Percentiles rank a stretch among this genome's conserved stretches.
Evolutionary conservation across 53 echinoderm and acorn worm species (phyloP).

Genomic region (Echinarachnius parma): DNA sequence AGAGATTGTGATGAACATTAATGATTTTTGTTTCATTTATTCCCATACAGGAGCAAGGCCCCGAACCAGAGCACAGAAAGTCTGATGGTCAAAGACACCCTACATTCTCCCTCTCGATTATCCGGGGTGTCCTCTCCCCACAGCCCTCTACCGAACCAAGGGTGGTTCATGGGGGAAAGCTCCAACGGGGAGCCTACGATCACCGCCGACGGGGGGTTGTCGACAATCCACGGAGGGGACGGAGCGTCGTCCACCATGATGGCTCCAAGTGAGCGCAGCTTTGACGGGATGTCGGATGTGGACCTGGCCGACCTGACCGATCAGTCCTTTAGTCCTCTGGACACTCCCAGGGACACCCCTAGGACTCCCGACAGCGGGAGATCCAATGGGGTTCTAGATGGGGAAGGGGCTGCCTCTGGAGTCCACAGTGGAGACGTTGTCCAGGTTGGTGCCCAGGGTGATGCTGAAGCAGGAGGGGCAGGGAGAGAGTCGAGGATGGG

Average conservation of each 20-base stretch:
- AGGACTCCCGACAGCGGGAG: conserved; percentile 16
- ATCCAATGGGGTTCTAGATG: background rate
- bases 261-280: conserved; percentile 51
- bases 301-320: conserved; percentile 40
- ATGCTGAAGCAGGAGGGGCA: too few relatives aligned
- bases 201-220: background rate
- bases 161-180: conserved; percentile 57
- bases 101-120: conserved; percentile 34
- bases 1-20: too few relatives aligned
- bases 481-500: too few relatives aligned
- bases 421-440: too few relatives aligned
- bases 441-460: too few relatives aligned
- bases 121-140: conserved; percentile 44
- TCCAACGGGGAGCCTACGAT: conserved; percentile 30
- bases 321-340: conserved; percentile 31
- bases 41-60: conserved; percentile 22
- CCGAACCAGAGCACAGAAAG: conserved; percentile 47
- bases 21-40: too few relatives aligned
- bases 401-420: background rate
- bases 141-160: conserved; percentile 48
- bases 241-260: conserved; percentile 44
- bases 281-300: conserved; percentile 40
- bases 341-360: conserved; percentile 36
- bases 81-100: conserved; percentile 26
- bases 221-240: conserved; percentile 34